Evolutionary conservation across 2,113 vertebrate genomes (phyloP).

Genomic region (Stomatorhinus ivindoensis): DNA sequence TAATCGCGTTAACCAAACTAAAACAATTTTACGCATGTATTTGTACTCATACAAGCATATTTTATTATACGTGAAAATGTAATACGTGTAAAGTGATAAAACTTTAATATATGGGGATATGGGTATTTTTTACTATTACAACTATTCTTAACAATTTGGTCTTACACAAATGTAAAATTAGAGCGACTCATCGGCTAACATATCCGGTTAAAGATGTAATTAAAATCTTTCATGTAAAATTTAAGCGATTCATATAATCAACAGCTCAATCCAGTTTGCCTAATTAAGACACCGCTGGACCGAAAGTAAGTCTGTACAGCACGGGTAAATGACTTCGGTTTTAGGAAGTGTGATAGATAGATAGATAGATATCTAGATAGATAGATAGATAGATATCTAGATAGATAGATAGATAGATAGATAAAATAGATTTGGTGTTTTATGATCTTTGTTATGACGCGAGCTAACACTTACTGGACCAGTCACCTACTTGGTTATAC

Average conservation of each 20-base stretch:
- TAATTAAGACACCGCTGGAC: background rate
- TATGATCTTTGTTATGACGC: background rate
- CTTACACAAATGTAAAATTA: background rate
- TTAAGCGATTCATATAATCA: conserved; percentile 4
- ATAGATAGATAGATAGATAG: background rate
- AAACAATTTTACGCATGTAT: background rate
- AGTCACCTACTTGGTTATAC: background rate
- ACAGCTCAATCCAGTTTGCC: background rate
- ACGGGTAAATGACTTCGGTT: background rate
- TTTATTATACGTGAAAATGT: background rate
- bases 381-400: background rate
- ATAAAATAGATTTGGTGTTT: background rate
- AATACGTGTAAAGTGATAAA: background rate
- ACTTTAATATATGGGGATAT: background rate
- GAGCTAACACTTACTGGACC: background rate
- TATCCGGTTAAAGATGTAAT: background rate
- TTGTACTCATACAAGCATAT: background rate
- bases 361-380: background rate
- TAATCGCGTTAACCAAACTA: background rate
- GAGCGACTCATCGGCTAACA: background rate
- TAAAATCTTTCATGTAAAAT: background rate
- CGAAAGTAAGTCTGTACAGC: background rate
- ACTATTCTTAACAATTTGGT: background rate
- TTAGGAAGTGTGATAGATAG: background rate
- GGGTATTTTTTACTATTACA: background rate